Evolutionary conservation across 2,888 invertebrate genomes (phyloP), one percentile per base, ranked within the genome.

Genomic region (Glaucopsyche alexis): DNA sequence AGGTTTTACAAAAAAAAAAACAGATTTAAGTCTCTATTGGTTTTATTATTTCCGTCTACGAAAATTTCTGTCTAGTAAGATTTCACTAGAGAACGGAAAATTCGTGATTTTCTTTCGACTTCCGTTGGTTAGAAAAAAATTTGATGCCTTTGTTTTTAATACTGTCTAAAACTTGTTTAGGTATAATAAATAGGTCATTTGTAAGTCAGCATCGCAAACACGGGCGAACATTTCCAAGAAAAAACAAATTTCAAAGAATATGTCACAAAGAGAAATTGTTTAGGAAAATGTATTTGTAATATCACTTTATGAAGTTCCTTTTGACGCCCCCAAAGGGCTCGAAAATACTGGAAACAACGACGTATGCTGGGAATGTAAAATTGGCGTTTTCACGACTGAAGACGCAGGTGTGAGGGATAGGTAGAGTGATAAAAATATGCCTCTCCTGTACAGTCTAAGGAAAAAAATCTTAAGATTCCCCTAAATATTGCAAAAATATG

Each of bases 351-450:
- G 77, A 80, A 81, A 87, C 87, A 88, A 88, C 85, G 86, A 87
- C 78, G 78, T 79, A 87, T 87, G 87, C 84, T 86, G 83, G 83
- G 87, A 87, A 90, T 87, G 87, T 86, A 84, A 89, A 90, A 90
- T 89, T 90, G 88, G 80, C 88, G 86, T 90, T 90, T 91, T 88
- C 87, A 88, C 90, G 89, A 86, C 77, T 84, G 84, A 86, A 77
- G 79, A 78, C 77, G 78, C 87, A 87, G 87, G 90, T 89, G 91
- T 87, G 84, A 88, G 88, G 85, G 88, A 77, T 80, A 77, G 74
- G 76, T 76, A 76, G 78, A 78, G 82, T 82, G 85, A 84, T 85
- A 86, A 87, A 29, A 84, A 83, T 85, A 79, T 47, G 47, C 45
- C 13, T 11, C 67, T 19, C 13, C 67, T 0, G 69, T 69, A 69